A percentile compares a stretch with the other conserved stretches of the same genome.
phyloP scores from a whole-genome alignment of 2,888 invertebrate genomes.

The Lepidochitona cinerea region DNA sequence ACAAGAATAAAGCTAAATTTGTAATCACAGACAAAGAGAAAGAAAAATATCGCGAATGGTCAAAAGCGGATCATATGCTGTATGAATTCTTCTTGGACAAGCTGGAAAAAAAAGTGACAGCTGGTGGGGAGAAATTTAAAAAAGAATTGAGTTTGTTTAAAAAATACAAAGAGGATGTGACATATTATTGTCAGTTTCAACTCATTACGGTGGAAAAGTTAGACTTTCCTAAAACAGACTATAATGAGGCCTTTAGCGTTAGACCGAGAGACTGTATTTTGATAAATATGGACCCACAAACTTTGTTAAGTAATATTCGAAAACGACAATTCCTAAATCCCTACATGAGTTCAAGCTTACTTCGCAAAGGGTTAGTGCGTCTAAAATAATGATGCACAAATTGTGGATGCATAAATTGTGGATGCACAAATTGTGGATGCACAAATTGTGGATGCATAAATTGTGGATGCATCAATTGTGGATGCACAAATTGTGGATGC shows the following conservation, averaged over 20 bases:
- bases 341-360: too few relatives aligned
- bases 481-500: too few relatives aligned
- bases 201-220: not conserved
- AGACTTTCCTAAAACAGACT: not conserved
- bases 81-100: not conserved
- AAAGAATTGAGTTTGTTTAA: not conserved
- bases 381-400: too few relatives aligned
- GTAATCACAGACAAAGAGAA: not conserved
- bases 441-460: too few relatives aligned
- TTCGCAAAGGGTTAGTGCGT: too few relatives aligned
- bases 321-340: too few relatives aligned
- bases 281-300: not conserved
- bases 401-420: too few relatives aligned
- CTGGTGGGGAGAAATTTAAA: not conserved
- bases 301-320: not conserved
- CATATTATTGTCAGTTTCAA: not conserved
- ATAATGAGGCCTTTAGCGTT: not conserved
- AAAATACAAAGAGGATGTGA: not conserved
- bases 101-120: not conserved
- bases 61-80: not conserved
- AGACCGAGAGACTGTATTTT: not conserved
- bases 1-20: conserved; percentile 3
- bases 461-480: too few relatives aligned
- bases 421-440: too few relatives aligned
- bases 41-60: not conserved